Evolutionary conservation across 1,140 invertebrate genomes (phyloP).

Genomic region (Drosophila ercepeae): DNA sequence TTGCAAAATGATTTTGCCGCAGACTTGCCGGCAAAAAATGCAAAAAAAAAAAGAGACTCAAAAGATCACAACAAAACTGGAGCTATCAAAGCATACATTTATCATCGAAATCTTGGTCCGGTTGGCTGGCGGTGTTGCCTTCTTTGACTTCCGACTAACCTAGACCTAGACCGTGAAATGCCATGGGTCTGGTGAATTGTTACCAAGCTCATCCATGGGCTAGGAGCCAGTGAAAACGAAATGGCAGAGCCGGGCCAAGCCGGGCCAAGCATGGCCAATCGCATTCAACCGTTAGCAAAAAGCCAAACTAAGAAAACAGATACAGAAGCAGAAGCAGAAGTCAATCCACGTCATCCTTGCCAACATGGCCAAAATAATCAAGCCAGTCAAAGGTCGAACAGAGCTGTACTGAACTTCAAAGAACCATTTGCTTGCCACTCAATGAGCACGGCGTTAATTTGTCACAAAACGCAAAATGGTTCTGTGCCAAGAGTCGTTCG

Average conservation of each 20-base stretch:
- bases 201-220: slow-evolving; percentile 21
- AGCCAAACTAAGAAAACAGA: not conserved
- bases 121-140: slow-evolving; percentile 39
- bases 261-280: slow-evolving; percentile 33
- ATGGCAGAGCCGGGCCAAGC: slow-evolving; percentile 4
- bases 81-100: slow-evolving; percentile 65
- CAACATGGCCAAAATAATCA: slow-evolving; percentile 68
- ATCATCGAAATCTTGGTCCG: slow-evolving; percentile 70
- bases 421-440: slow-evolving; percentile 57
- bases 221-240: slow-evolving; percentile 32
- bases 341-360: slow-evolving; percentile 38
- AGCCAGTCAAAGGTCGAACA: slow-evolving; percentile 63
- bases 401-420: slow-evolving; percentile 60
- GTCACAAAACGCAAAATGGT: slow-evolving; percentile 60
- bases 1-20: slow-evolving; percentile 6
- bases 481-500: slow-evolving; percentile 48
- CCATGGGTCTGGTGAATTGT: slow-evolving; percentile 16
- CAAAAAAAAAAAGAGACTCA: slow-evolving; percentile 48
- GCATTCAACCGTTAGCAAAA: slow-evolving; percentile 47
- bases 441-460: slow-evolving; percentile 51
- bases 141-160: slow-evolving; percentile 63
- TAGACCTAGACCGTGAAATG: slow-evolving; percentile 73
- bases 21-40: slow-evolving; percentile 23
- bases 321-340: not conserved
- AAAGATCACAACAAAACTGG: slow-evolving; percentile 49